Evolutionary conservation across 1,140 invertebrate genomes (phyloP).

Genomic region (Andrena cerasifolii): DNA sequence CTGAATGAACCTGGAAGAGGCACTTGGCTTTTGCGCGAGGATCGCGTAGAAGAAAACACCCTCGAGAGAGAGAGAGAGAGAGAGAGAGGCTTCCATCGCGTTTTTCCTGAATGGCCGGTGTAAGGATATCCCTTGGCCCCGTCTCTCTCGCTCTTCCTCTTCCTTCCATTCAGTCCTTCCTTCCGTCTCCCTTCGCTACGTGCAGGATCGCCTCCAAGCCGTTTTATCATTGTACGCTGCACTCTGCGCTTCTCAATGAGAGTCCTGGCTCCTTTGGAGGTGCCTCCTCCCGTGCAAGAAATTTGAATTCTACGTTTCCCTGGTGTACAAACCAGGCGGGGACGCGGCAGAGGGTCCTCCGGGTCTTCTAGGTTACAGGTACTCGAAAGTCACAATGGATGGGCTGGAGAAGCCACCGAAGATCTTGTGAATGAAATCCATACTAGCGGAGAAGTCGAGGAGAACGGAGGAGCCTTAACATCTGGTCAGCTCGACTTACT

Average conservation of each 20-base stretch:
- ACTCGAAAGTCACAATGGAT: conserved; percentile 73
- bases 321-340: not conserved
- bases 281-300: conserved; percentile 60
- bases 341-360: conserved; percentile 6
- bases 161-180: not conserved
- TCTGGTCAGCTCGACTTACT: conserved; percentile 71
- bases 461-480: conserved; percentile 44
- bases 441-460: conserved; percentile 59
- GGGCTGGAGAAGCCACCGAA: conserved; percentile 60
- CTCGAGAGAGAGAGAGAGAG: not conserved
- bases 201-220: not conserved
- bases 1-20: conserved; percentile 57
- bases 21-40: conserved; percentile 52
- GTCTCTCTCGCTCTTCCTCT: not conserved
- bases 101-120: conserved; percentile 8
- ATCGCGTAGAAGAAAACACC: conserved; percentile 37
- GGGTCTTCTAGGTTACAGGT: conserved; percentile 73
- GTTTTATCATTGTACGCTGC: conserved; percentile 39
- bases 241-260: conserved; percentile 56
- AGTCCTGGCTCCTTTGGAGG: not conserved
- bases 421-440: conserved; percentile 77
- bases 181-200: conserved; percentile 20
- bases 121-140: conserved; percentile 19
- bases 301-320: conserved; percentile 75
- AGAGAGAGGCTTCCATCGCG: conserved; percentile 6